These are phyloP conservation scores for Scylla paramamosain DNA, from an alignment of 1,140 invertebrate species.

Conservation along the genomic window DNA sequence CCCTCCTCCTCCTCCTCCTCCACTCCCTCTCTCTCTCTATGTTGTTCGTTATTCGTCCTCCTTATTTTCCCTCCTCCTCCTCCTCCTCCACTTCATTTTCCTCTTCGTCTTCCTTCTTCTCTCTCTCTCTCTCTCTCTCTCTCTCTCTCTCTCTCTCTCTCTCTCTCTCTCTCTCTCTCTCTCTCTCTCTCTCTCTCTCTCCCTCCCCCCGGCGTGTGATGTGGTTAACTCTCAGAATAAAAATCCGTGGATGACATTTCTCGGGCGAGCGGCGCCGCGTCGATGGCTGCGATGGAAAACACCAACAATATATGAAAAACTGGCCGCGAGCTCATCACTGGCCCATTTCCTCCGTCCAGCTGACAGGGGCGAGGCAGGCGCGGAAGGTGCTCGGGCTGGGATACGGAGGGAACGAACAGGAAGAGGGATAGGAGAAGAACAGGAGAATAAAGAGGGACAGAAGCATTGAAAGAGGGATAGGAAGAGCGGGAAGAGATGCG, in stretches of 20 bases:
- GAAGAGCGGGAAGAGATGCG: too few species aligned
- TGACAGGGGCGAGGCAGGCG: background rate
- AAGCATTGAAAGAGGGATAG: background rate
- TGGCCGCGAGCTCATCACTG: too few species aligned
- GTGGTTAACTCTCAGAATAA: constrained; percentile 27
- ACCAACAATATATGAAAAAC: too few species aligned
- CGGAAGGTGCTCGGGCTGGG: background rate
- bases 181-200: background rate
- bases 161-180: constrained; percentile 30
- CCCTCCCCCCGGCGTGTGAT: background rate
- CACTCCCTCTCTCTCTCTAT: constrained; percentile 21
- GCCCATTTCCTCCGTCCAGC: background rate
- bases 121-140: too few species aligned
- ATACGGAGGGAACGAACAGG: background rate
- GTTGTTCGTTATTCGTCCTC: background rate
- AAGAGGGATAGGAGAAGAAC: background rate
- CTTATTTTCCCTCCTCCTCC: background rate
- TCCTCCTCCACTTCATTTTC: background rate
- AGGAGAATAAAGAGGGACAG: background rate
- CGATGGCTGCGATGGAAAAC: background rate
- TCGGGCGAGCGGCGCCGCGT: background rate
- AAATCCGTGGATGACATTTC: background rate
- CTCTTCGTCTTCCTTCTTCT: background rate
- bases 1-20: constrained; percentile 15
- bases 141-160: background rate